These are phyloP conservation scores for Patella vulgata DNA, from an alignment of 1,140 invertebrate genomes.

Conservation along the genomic window DNA sequence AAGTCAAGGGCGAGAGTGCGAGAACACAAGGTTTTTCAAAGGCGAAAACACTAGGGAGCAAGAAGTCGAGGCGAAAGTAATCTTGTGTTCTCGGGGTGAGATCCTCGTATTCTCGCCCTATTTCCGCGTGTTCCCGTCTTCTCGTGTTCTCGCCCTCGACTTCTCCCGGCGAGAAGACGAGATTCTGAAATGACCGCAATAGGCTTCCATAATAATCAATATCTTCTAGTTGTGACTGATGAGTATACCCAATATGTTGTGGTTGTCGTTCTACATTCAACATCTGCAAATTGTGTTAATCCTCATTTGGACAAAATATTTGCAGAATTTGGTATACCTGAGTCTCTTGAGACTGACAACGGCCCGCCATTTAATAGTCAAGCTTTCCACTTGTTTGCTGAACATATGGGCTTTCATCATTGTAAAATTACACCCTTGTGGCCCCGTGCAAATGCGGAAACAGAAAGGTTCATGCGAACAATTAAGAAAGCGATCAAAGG, in stretches of 20 bases:
- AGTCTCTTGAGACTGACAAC: conserved; percentile 37
- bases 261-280: conserved; percentile 28
- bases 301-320: conserved; percentile 26
- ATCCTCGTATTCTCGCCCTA: too few relatives aligned
- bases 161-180: too few relatives aligned
- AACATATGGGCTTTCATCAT: conserved; percentile 27
- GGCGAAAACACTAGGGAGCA: too few relatives aligned
- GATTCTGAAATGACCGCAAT: too few relatives aligned
- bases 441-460: conserved; percentile 42
- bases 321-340: conserved; percentile 23
- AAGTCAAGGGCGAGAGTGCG: too few relatives aligned
- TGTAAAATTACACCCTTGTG: conserved; percentile 37
- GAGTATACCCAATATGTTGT: conserved; percentile 46
- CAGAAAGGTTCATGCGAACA: conserved; percentile 40
- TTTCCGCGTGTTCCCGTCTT: too few relatives aligned
- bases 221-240: conserved; percentile 49
- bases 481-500: conserved; percentile 37
- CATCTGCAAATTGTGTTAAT: conserved; percentile 9
- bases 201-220: conserved; percentile 36
- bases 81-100: too few relatives aligned
- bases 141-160: too few relatives aligned
- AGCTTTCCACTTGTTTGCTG: conserved; percentile 13
- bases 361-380: conserved; percentile 29
- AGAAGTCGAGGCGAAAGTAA: too few relatives aligned
- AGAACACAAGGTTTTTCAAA: too few relatives aligned